A percentile compares a stretch with the other conserved stretches of the same genome.
Conservation (phyloP, 2,113 vertebrate species). For the Rhinoptilus africanus region DNA sequence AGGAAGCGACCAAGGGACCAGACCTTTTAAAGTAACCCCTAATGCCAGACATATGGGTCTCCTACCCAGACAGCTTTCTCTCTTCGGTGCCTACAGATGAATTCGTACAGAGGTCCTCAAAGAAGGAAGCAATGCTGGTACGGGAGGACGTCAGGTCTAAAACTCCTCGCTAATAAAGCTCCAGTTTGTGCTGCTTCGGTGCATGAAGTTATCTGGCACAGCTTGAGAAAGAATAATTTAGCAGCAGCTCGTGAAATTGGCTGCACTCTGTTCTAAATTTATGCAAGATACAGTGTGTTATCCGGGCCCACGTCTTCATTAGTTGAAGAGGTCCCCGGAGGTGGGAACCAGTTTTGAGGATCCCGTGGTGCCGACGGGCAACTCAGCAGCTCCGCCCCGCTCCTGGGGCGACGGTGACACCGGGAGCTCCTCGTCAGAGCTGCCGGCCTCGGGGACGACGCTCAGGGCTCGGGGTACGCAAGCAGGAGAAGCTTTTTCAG, state of each 20-base stretch:
- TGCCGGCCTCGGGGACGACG: background rate
- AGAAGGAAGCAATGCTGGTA: background rate
- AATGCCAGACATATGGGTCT: background rate
- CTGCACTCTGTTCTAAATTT: background rate
- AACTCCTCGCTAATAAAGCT: background rate
- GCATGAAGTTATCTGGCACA: background rate
- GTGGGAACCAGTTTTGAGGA: background rate
- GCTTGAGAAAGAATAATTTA: background rate
- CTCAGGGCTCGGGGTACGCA: background rate
- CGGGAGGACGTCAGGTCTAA: background rate
- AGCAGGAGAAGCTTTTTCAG: background rate
- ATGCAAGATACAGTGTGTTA: background rate
- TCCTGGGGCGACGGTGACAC: fast-evolving
- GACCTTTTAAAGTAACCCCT: background rate
- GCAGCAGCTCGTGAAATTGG: background rate
- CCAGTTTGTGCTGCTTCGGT: background rate
- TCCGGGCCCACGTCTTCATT: background rate
- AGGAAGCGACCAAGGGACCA: background rate
- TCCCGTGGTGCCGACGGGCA: fast-evolving
- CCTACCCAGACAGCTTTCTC: background rate
- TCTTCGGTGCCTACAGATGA: background rate
- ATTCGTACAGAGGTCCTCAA: background rate
- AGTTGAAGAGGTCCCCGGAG: background rate
- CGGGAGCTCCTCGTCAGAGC: background rate
- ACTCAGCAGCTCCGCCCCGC: background rate